A percentile compares a stretch with the other conserved stretches of the same genome.
Conservation (phyloP, 1,140 invertebrate genomes). For the Heliconius nattereri region DNA sequence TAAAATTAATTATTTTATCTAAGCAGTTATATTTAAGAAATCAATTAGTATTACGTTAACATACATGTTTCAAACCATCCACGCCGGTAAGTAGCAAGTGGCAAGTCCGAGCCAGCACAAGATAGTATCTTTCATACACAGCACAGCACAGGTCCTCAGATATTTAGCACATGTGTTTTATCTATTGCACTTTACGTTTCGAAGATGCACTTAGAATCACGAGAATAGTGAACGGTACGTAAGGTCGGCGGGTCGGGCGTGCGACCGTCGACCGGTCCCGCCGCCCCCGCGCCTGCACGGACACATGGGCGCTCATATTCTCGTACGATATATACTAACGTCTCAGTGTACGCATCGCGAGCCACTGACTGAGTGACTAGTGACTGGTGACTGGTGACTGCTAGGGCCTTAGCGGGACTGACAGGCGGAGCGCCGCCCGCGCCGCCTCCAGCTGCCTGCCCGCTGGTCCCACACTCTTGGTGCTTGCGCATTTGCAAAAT, state of each 20-base stretch:
- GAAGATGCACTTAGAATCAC: conserved; percentile 60
- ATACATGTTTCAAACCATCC: conserved; percentile 46
- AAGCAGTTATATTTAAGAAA: neutral
- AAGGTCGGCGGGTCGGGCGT: conserved; percentile 72
- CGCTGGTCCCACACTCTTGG: conserved; percentile 29
- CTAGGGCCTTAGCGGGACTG: neutral
- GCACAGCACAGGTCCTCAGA: conserved; percentile 28
- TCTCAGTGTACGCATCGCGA: conserved; percentile 41
- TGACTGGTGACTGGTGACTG: too few relatives aligned
- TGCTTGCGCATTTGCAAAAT: conserved; percentile 30
- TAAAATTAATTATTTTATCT: neutral
- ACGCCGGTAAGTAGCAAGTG: conserved; percentile 22
- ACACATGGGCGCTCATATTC: conserved; percentile 55
- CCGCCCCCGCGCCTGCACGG: conserved; percentile 65
- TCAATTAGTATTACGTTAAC: conserved; percentile 22
- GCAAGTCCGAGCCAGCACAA: conserved; percentile 27
- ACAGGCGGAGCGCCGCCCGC: conserved; percentile 46
- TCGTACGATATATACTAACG: conserved; percentile 41
- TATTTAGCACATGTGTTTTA: conserved; percentile 47
- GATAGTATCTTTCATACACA: conserved; percentile 41
- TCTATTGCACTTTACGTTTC: conserved; percentile 53
- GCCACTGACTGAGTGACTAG: conserved; percentile 42
- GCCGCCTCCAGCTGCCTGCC: conserved; percentile 47
- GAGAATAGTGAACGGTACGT: conserved; percentile 70
- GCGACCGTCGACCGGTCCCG: conserved; percentile 67